A percentile compares a stretch with the other conserved stretches of the same genome.
Conservation (phyloP, 2,888 invertebrate genomes). For the Fissipunctia ypsillon region DNA sequence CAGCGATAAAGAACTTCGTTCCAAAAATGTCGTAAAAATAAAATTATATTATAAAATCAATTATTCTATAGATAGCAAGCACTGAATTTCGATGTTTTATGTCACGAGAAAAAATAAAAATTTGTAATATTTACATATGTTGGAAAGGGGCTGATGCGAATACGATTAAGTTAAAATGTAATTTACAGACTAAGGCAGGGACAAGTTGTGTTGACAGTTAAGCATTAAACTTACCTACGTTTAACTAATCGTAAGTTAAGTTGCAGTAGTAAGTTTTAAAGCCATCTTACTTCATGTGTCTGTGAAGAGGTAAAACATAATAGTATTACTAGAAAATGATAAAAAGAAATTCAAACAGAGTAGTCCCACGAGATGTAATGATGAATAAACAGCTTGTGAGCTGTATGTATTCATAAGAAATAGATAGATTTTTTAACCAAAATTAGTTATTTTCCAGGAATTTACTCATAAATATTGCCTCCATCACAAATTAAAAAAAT, state of each 20-base stretch:
- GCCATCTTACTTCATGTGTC: not conserved
- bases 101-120: constrained; percentile 81
- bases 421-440: not conserved
- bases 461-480: not conserved
- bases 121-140: constrained; percentile 87
- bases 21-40: constrained; percentile 57
- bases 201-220: constrained; percentile 61
- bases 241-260: constrained; percentile 16
- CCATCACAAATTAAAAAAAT: not conserved
- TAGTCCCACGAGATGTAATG: not conserved
- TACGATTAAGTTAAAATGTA: constrained; percentile 66
- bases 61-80: constrained; percentile 86
- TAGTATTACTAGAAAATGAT: not conserved
- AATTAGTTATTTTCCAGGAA: not conserved
- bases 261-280: constrained; percentile 26
- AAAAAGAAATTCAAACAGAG: not conserved
- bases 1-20: too few species aligned
- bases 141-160: constrained; percentile 74
- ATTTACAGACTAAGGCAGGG: constrained; percentile 60
- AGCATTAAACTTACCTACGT: constrained; percentile 38
- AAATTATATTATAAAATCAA: constrained; percentile 73
- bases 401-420: not conserved
- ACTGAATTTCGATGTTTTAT: constrained; percentile 89
- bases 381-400: not conserved
- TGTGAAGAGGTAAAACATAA: not conserved